These are phyloP conservation scores for Aurelia aurita DNA, from an alignment of 30 jellyfish, hydroid and myxozoan species.

Conservation along the genomic window DNA sequence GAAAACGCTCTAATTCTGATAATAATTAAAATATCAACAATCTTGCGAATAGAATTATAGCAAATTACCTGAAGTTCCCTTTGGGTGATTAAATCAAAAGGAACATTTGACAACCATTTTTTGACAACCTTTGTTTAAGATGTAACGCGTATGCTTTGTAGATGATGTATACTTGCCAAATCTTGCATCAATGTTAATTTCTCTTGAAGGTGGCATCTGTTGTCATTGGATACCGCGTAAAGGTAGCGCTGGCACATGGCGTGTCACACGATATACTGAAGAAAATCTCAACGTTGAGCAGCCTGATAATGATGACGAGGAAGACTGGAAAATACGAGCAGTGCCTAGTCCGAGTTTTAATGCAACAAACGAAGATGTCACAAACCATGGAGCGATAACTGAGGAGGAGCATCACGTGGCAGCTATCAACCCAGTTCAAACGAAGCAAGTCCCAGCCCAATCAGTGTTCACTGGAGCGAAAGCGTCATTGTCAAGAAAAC, in stretches of 20 bases:
- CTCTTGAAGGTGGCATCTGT: conserved; percentile 50
- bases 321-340: conserved; percentile 21
- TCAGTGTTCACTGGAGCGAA: neutral
- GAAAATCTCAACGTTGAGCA: neutral
- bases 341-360: conserved; percentile 43
- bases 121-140: neutral
- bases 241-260: conserved; percentile 56
- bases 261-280: conserved; percentile 34
- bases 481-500: conserved; percentile 20
- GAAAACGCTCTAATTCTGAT: no score
- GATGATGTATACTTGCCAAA: neutral
- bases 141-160: neutral
- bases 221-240: conserved; percentile 66
- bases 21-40: no score
- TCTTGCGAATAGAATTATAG: no score
- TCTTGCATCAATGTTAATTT: neutral
- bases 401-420: neutral
- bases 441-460: neutral
- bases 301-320: neutral
- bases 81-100: no score
- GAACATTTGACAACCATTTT: no score
- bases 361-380: neutral
- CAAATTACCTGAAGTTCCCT: no score
- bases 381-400: neutral
- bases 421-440: neutral